Base-by-base conservation (phyloP, 2,888 invertebrate species). In the Leptopterna dolabrata region DNA sequence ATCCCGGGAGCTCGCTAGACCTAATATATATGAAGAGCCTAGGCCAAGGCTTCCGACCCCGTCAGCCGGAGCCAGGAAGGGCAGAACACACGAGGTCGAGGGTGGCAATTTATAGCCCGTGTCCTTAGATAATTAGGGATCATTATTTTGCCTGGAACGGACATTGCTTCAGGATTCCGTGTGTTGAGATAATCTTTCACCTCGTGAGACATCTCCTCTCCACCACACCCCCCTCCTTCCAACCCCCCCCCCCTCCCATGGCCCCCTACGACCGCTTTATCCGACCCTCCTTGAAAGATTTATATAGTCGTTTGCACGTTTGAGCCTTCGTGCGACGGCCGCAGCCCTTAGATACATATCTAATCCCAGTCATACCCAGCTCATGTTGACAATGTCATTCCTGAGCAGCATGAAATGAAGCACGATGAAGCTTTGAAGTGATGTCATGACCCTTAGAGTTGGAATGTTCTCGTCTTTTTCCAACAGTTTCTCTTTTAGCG, bases 171-270 rank as follows among this genome's bases (percentile, higher is more conserved):
- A 45, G 63, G 70, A 83, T 83, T 70, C 71, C 83, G 83, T 83
- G 83, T 63, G 83, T 83, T 83, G 83, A 83, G 70, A 70, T 83
- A 83, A 83, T 83, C 83, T 63, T 70, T 83, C 83, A 83, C 63
- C 36, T 83, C 71, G 70, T 63, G 83, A 47, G 83, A 83, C 83
- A 41, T 83, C 43, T 19, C 6, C 76, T 36, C 36, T n/a, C 19
- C 78, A 16, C 43, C 73, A 1, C 36, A 14, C 36, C 36, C 36
- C 43, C 82, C 55, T 29, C 43, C 76, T 30, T n/a, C 24, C 36
- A 16, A 4, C 6, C 76, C n/a, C 19, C 19, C 45, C 11, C n/a
- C 73, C 36, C 36, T 1, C 73, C 36, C 36, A 13, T 9, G 7
- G 24, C 63, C 24, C 63, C 41, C 78, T 43, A 78, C 78, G 78